Base-by-base conservation (phyloP, 2,797 vertebrate species). In the Enteromius afrohamiltoni region DNA sequence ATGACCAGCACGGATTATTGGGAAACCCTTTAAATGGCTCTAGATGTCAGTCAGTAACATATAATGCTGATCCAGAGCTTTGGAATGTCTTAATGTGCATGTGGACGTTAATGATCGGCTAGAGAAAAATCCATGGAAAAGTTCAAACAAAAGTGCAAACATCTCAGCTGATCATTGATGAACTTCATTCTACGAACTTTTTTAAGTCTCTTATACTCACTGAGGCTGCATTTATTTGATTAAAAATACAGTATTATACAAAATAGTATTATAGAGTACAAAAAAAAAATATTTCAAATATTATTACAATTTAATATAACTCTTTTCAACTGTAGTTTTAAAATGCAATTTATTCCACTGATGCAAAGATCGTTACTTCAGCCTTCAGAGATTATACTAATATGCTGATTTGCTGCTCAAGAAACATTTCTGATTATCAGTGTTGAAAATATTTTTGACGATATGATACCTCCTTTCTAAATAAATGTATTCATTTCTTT, bases 21-120 rank as follows among this genome's bases (percentile, higher is more conserved):
- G 29, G 47, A 79, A 53, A 68, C 16, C 37, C 9, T 68, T 80
- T 77, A 65, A 80, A 83, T 6, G 70, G 81, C 34, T 78, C 76
- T 40, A 55, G 29, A 29, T 53, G 76, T 60, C 21, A 14, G 21
- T 47, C 55, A 64, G 64, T 69, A 51, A 60, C 10, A 74, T 31
- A 65, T 76, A 76, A 68, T 5, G 34, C 47, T 74, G 60, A 83
- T 80, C 70, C 81, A 26, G 53, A 83, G 70, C 70, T 64, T 29
- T 70, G 81, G 64, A 76, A 83, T 83, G 81, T 86, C 62, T 83
- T 76, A 53, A 80, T 70, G 77, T 70, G 37, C 65, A 80, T 19
- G 37, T 62, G 77, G 9, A 14, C 29, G 81, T 83, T 23, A 86
- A 86, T 83, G 77, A 80, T 86, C 71, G 71, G 9, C 53, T 26